Percentiles rank a stretch among this genome's conserved stretches.
phyloP scores from a whole-genome alignment of 2,888 invertebrate species.

The Eurytoma adleriae region DNA sequence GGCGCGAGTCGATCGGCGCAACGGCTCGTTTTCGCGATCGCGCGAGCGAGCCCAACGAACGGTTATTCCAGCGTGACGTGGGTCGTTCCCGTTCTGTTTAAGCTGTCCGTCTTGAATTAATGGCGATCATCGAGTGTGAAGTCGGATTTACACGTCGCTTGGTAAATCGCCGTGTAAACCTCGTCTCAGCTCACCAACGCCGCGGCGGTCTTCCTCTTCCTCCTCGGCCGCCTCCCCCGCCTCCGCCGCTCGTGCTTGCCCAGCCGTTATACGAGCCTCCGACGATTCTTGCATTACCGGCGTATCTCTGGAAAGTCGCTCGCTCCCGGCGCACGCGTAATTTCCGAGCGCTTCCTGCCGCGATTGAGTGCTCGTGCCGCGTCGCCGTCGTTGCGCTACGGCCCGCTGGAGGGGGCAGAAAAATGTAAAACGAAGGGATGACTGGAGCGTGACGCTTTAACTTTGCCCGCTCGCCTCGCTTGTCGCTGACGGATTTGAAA shows the following conservation, averaged over 20 bases:
- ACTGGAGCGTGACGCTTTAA: conserved; percentile 37
- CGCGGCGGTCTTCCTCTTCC: neutral
- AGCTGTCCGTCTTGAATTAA: conserved; percentile 62
- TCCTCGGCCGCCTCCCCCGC: neutral
- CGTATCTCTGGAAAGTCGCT: conserved; percentile 26
- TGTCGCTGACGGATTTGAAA: conserved; percentile 31
- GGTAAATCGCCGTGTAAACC: conserved; percentile 58
- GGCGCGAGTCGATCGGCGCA: neutral
- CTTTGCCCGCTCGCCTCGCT: neutral
- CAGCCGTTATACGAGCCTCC: conserved; percentile 20
- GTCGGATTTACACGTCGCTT: conserved; percentile 63
- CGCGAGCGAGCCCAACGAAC: conserved; percentile 15
- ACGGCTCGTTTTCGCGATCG: neutral
- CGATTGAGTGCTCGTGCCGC: conserved; percentile 34
- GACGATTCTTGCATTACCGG: conserved; percentile 26
- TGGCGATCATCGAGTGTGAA: conserved; percentile 59
- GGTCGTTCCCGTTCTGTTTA: conserved; percentile 60
- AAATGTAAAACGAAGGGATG: conserved; percentile 29
- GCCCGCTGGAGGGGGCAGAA: neutral
- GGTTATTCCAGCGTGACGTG: conserved; percentile 55
- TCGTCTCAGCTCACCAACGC: conserved; percentile 48
- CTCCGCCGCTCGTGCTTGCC: neutral
- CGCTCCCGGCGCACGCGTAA: conserved; percentile 15
- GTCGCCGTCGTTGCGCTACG: neutral
- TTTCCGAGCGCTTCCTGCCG: conserved; percentile 35